A percentile compares a stretch with the other conserved stretches of the same genome.
Evolutionary conservation across 2,113 vertebrate species (phyloP).

Genomic region (Pogonocichla stellata): DNA sequence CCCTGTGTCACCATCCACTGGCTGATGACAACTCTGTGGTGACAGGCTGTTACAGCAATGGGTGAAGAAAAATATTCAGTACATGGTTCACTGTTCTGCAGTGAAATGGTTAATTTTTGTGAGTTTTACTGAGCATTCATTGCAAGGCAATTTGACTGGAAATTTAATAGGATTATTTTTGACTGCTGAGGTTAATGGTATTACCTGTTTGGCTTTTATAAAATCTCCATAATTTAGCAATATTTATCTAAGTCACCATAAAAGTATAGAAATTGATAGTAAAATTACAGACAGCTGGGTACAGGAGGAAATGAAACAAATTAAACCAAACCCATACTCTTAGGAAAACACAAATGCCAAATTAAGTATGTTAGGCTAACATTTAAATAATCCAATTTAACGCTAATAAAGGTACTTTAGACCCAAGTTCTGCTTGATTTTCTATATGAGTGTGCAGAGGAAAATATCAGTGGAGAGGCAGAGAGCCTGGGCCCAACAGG

Average conservation of each 20-base stretch:
- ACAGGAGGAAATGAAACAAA: slow-evolving; percentile 22
- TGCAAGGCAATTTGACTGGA: neutral
- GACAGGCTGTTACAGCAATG: neutral
- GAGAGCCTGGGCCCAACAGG: neutral
- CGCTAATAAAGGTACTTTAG: neutral
- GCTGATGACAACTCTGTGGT: neutral
- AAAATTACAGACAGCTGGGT: slow-evolving; percentile 33
- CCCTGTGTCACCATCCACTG: neutral
- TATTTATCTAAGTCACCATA: slow-evolving; percentile 19
- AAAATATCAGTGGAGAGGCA: neutral
- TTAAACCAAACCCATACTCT: neutral
- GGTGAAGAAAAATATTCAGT: neutral
- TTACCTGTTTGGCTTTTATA: slow-evolving; percentile 28
- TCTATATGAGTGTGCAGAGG: neutral
- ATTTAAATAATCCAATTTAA: slow-evolving; percentile 12
- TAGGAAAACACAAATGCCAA: slow-evolving; percentile 20
- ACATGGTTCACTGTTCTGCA: neutral
- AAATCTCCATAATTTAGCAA: slow-evolving; percentile 15
- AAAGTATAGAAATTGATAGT: slow-evolving; percentile 18
- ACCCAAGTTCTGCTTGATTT: neutral
- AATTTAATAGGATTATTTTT: slow-evolving; percentile 30
- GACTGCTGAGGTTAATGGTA: slow-evolving; percentile 13
- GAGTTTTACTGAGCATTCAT: neutral
- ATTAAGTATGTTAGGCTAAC: slow-evolving; percentile 2
- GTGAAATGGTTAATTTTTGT: neutral